Evolutionary conservation across 35 echinoderm and acorn worm genomes (phyloP), one percentile per base, ranked within the genome.

Genomic region (Holothuria glaberrima): DNA sequence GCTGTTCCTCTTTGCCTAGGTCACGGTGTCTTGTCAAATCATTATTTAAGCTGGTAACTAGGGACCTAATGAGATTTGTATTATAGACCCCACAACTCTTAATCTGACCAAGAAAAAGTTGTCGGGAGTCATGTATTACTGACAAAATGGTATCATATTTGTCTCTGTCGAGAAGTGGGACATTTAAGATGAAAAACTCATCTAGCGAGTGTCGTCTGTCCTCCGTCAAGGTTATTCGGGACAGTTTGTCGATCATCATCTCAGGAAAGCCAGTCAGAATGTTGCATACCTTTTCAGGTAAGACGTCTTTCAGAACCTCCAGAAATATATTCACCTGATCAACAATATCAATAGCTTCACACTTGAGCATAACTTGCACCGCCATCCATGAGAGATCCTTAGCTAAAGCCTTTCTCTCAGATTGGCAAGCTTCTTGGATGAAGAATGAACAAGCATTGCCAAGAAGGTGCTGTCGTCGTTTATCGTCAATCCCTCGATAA

Each of bases 251-350:
- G 56, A 84, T 34, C 6, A 9, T 38, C 1, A 7, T 29, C 56
- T 84, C 34, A 24, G 80, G 30, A 21, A 84, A 21, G 16, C 32
- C 33, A 59, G 14, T 21, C 34, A 84, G 29, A 35, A 17, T 38
- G 2, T 29, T 28, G 34, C 22, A 24, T 31, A 33, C 80, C 17
- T 84, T 54, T 5, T 5, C 19, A 34, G 80, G 80, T 2, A 84
- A 12, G 27, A 84, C 17, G 9, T 59, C 59, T 13, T 63, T 30
- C 19, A 84, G 12, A 84, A 61, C 19, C 0, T 84, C 32, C 13
- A 63, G 18, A 20, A 84, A 84, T 38, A 30, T 61, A 12, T n/a
- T 84, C 26, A 61, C 19, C 58, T 84, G 80, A n/a, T 84, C 80
- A 33, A 84, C 57, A 56, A 84, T 59, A 7, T 84, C 32, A 36